Evolutionary conservation across 2,113 vertebrate species (phyloP), one percentile per base, ranked within the genome.

Genomic region (Cnemophilus loriae): DNA sequence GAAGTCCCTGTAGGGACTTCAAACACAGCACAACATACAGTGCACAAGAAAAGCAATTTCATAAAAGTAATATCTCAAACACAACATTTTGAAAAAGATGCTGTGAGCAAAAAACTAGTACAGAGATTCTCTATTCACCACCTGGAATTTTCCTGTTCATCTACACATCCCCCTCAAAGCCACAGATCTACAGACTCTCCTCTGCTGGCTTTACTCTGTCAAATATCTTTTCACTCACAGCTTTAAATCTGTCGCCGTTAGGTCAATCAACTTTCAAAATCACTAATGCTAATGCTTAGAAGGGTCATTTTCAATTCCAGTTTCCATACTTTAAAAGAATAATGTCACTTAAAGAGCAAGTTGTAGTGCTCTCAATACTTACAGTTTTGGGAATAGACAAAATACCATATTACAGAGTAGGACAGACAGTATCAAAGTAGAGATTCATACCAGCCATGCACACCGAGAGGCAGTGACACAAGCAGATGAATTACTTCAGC

Each of bases 11-110:
- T 23, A 73, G 92, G 46, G 92, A 89, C 74, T 87, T 93, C 69
- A 65, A 90, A 87, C 55, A 59, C 19, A 86, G 59, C 16, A 77
- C 65, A 94, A 84, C 69, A 50, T 41, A 42, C 7, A 77, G 49
- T 22, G 46, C 69, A 86, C 88, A 76, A 81, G 85, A 75, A 90
- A 90, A 93, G 70, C 74, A 90, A 96, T 94, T 94, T 95, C 87
- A 83, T 91, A 76, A 87, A 95, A 89, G 91, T 42, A 91, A 3
- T 77, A 96, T 73, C 84, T 85, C 3, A 6, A 73, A 76, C 46
- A 46, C 8, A 96, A 91, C 74, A 85, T 57, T 75, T 94, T n/a
- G 47, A 71, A 93, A 80, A 85, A 87, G 37, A 90, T 57, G 75
- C 64, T 59, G 46, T 47, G 70, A 94, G 86, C 61, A 91, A 93